phyloP scores from a whole-genome alignment of 2,888 invertebrate genomes.

The Saturnia japonica region DNA sequence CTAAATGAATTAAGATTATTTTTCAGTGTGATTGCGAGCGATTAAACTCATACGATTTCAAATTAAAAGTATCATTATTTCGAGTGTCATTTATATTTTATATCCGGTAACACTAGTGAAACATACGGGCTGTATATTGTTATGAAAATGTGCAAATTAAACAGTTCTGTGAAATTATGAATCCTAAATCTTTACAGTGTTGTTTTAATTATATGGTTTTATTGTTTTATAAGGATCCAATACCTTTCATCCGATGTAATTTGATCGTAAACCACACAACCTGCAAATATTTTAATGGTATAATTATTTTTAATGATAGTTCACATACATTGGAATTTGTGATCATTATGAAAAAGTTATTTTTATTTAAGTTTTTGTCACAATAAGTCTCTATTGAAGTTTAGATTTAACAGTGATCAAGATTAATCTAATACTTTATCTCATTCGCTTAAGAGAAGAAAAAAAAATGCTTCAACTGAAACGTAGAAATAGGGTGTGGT shows the following conservation, averaged over 20 bases:
- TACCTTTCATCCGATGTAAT: conserved; percentile 4
- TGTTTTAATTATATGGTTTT: conserved; percentile 16
- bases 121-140: not conserved
- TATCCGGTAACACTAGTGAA: not conserved
- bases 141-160: conserved; percentile 5
- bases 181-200: conserved; percentile 13
- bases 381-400: not conserved
- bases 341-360: not conserved
- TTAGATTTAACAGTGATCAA: not conserved
- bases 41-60: not conserved
- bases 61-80: no score
- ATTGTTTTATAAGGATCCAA: conserved; percentile 10
- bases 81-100: not conserved
- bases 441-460: not conserved
- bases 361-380: not conserved
- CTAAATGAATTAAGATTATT: not conserved
- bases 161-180: conserved; percentile 5
- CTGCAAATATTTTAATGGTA: not conserved
- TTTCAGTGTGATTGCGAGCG: not conserved
- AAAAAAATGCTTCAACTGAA: not conserved
- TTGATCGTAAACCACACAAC: conserved; percentile 12
- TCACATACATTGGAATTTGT: no score
- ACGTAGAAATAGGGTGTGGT: not conserved
- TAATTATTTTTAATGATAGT: not conserved
- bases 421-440: not conserved